Base-by-base conservation (phyloP, 2,113 vertebrate species). In the Parus major region DNA sequence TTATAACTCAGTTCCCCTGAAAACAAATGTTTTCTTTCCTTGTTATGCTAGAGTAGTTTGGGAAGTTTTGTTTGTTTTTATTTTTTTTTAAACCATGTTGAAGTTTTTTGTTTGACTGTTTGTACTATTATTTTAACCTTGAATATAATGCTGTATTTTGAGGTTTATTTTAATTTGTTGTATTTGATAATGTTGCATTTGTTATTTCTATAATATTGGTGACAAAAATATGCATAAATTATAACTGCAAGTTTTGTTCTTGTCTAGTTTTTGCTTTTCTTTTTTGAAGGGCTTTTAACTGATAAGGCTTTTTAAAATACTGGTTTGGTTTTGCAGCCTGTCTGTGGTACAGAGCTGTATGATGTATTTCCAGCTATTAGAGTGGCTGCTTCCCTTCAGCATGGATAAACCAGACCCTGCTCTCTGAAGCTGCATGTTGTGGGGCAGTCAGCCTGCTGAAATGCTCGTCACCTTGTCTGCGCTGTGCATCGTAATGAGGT, bases 401-500 rank as follows among this genome's bases (percentile, higher is more conserved):
- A 18, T 6, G 24, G 49, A 7, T 41, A 11, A 44, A 22, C 10
- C 57, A 29, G 64, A 63, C 11, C 16, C 49, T 66, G 12, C 42
- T 68, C 21, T 76, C 22, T 56, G 73, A 55, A 64, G 56, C 17
- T 60, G 12, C 17, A 0, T 33, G 15, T 3, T 73, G 27, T 36
- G 31, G 35, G 69, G 46, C 70, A 64, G 33, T 18, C 53, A 52
- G 52, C 8, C n/a, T 70, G 47, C 60, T 35, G 50, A 39, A 70
- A 14, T 28, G 39, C 47, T 27, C 23, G 39, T 49, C n/a, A 7
- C 36, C 23, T 50, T 73, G 29, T 24, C 39, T 59, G 50, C 0
- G 0, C n/a, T 35, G 68, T 42, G 52, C 21, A 1, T 33, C 5
- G 0, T 9, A 14, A 11, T 71, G 36, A 79, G 83, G 66, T 61